These are phyloP conservation scores for Dilophus febrilis DNA, from an alignment of 2,888 invertebrate genomes.

Conservation along the genomic window DNA sequence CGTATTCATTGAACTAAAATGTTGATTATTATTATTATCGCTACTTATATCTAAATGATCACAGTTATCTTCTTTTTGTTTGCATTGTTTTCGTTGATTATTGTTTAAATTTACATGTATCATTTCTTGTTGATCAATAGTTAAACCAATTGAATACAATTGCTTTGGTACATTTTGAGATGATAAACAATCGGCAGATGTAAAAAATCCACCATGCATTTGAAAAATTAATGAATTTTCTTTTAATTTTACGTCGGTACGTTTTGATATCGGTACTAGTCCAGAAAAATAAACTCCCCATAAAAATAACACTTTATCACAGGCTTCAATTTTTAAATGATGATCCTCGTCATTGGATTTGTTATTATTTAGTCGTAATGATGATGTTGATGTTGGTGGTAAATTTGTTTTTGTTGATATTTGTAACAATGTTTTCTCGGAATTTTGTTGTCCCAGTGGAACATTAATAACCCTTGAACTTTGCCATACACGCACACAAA, in stretches of 20 bases:
- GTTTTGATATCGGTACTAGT: conserved; percentile 42
- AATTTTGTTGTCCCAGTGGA: not conserved
- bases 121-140: not conserved
- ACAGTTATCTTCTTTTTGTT: not conserved
- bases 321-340: conserved; percentile 14
- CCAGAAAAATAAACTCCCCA: conserved; percentile 81
- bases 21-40: not conserved
- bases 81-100: not conserved
- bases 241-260: conserved; percentile 17
- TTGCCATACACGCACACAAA: conserved; percentile 27
- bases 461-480: not conserved
- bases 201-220: conserved; percentile 76
- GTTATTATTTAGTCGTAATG: conserved; percentile 18
- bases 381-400: conserved; percentile 12
- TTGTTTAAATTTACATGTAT: not conserved
- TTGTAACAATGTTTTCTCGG: not conserved
- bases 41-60: not conserved
- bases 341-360: conserved; percentile 6
- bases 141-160: not conserved
- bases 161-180: conserved; percentile 25
- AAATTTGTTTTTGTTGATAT: conserved; percentile 12
- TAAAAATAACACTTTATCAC: conserved; percentile 49
- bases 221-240: conserved; percentile 55
- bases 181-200: conserved; percentile 38
- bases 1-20: not conserved